Evolutionary conservation across 2,888 invertebrate genomes (phyloP).

Genomic region (Mantis religiosa): DNA sequence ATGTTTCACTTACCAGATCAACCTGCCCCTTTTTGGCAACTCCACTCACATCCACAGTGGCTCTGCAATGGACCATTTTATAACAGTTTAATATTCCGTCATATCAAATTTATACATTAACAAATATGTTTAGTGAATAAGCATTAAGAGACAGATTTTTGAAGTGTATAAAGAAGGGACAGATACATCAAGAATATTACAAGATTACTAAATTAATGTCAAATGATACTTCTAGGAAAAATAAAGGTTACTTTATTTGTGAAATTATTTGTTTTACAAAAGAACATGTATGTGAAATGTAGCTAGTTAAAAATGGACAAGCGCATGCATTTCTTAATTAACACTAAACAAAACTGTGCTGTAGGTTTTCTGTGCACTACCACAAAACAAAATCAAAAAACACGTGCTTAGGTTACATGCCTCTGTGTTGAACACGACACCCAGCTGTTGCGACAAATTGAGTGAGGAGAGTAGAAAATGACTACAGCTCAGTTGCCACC

Average conservation of each 20-base stretch:
- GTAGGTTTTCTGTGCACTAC: neutral
- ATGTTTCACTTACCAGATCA: constrained; percentile 59
- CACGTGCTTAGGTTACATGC: neutral
- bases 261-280: neutral
- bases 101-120: neutral
- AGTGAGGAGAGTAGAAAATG: neutral
- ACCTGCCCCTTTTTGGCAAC: constrained; percentile 66
- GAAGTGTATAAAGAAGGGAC: neutral
- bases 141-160: neutral
- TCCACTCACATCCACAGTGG: constrained; percentile 65
- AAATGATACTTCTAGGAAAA: neutral
- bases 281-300: neutral
- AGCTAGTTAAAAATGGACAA: neutral
- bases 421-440: neutral
- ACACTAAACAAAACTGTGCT: neutral
- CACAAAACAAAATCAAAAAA: neutral
- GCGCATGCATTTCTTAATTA: neutral
- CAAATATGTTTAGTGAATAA: neutral
- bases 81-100: neutral
- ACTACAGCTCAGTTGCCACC: neutral
- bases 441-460: neutral
- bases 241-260: neutral
- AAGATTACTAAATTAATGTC: neutral
- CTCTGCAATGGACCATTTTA: constrained; percentile 50
- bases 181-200: neutral